Percentiles rank a stretch among this genome's conserved stretches.
Evolutionary conservation across 2,113 vertebrate genomes (phyloP).

Genomic region (Odontophorus gujanensis): DNA sequence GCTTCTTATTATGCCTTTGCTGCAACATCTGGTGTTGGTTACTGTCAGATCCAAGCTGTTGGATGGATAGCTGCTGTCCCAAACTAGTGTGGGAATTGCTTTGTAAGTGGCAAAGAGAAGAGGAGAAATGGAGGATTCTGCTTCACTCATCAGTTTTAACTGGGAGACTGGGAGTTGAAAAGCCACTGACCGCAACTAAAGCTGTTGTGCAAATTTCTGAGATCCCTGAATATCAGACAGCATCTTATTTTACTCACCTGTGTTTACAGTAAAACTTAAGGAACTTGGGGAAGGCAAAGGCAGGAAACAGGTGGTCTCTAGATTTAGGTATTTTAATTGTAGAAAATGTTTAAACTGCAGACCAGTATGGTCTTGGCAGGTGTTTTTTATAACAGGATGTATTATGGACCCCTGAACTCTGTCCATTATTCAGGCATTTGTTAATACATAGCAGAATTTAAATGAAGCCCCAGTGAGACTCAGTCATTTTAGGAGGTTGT

Average conservation of each 20-base stretch:
- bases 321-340: slow-evolving; percentile 57
- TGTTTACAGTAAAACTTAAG: slow-evolving; percentile 53
- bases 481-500: background rate
- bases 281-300: background rate
- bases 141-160: slow-evolving; percentile 46
- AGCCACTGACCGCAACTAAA: background rate
- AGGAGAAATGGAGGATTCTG: background rate
- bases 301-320: slow-evolving; percentile 60
- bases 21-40: slow-evolving; percentile 59
- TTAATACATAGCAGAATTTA: slow-evolving; percentile 41
- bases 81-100: background rate
- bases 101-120: background rate
- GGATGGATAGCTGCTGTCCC: slow-evolving; percentile 29
- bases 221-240: background rate
- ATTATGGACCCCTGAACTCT: slow-evolving; percentile 21
- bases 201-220: background rate
- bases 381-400: slow-evolving; percentile 51
- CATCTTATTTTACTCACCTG: slow-evolving; percentile 51
- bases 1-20: background rate
- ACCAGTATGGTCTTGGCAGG: background rate
- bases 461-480: background rate
- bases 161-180: background rate
- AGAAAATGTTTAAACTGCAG: slow-evolving; percentile 44
- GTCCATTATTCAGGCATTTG: slow-evolving; percentile 47
- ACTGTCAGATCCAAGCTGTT: slow-evolving; percentile 36